Evolutionary conservation across 2,113 vertebrate species (phyloP).

Genomic region (Lamprologus tigripictilis): DNA sequence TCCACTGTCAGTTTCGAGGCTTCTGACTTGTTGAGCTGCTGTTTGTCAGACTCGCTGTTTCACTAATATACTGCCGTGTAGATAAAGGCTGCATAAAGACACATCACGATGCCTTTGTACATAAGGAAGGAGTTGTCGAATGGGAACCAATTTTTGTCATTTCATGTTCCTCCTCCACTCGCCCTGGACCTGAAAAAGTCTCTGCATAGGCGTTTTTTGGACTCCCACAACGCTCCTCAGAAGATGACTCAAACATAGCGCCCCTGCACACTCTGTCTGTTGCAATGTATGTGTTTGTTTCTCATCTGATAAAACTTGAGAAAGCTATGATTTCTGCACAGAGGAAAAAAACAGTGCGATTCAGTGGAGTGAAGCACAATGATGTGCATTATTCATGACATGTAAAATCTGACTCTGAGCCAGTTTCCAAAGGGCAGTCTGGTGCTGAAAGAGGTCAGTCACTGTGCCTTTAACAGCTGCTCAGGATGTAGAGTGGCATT

Average conservation of each 20-base stretch:
- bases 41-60: not conserved
- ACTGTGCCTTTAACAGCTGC: slow-evolving; percentile 20
- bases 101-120: not conserved
- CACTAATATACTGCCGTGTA: not conserved
- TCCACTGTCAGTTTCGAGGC: not conserved
- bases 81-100: not conserved
- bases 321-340: not conserved
- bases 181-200: not conserved
- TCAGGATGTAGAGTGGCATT: slow-evolving; percentile 8
- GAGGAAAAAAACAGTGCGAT: not conserved
- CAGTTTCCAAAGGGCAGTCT: slow-evolving; percentile 24
- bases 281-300: not conserved
- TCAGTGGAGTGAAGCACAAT: not conserved
- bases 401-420: not conserved
- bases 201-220: not conserved
- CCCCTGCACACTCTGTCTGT: slow-evolving; percentile 7
- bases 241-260: slow-evolving; percentile 31
- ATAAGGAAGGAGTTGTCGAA: not conserved
- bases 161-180: not conserved
- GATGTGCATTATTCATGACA: slow-evolving; percentile 20
- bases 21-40: not conserved
- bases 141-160: not conserved
- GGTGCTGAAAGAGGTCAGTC: not conserved
- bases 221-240: slow-evolving; percentile 15
- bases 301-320: not conserved